Conservation (phyloP, 2,797 vertebrate species). For the Eutrigla gurnardus region DNA sequence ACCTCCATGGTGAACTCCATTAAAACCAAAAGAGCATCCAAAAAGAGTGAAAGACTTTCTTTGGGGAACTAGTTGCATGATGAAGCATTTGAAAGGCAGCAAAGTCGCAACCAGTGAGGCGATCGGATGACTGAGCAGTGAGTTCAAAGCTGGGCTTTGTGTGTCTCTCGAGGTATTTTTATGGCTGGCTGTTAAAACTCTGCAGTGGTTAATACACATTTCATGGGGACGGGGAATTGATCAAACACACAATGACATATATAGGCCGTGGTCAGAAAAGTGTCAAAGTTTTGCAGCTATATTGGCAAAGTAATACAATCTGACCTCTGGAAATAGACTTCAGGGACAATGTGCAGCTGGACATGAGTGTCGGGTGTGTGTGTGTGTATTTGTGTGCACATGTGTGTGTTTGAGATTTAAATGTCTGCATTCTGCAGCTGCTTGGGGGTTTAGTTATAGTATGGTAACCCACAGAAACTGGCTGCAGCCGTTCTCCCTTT, state of each 20-base stretch:
- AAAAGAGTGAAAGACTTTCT: neutral
- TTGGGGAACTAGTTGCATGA: slow-evolving; percentile 23
- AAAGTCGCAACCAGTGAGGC: slow-evolving; percentile 38
- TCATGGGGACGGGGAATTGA: slow-evolving; percentile 65
- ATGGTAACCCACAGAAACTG: slow-evolving; percentile 45
- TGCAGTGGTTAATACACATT: slow-evolving; percentile 60
- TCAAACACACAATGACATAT: slow-evolving; percentile 55
- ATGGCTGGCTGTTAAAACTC: slow-evolving; percentile 61
- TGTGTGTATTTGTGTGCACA: slow-evolving; percentile 10
- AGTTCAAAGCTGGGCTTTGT: slow-evolving; percentile 57
- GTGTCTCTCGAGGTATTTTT: slow-evolving; percentile 69
- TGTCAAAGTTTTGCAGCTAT: slow-evolving; percentile 70
- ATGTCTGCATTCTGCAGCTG: slow-evolving; percentile 77
- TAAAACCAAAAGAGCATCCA: neutral
- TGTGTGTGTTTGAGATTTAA: slow-evolving; percentile 68
- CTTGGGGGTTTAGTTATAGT: slow-evolving; percentile 62
- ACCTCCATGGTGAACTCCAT: slow-evolving; percentile 38
- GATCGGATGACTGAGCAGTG: slow-evolving; percentile 57
- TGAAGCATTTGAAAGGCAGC: slow-evolving; percentile 32
- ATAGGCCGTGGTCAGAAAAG: slow-evolving; percentile 60
- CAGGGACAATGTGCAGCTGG: slow-evolving; percentile 75
- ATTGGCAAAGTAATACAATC: slow-evolving; percentile 73
- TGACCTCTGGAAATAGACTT: slow-evolving; percentile 79
- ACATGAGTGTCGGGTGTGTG: slow-evolving; percentile 47
- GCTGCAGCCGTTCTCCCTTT: slow-evolving; percentile 25